Percentiles rank a stretch among this genome's conserved stretches.
phyloP scores from a whole-genome alignment of 37 sponge, comb jelly and placozoan genomes.

The Beroe ovata region DNA sequence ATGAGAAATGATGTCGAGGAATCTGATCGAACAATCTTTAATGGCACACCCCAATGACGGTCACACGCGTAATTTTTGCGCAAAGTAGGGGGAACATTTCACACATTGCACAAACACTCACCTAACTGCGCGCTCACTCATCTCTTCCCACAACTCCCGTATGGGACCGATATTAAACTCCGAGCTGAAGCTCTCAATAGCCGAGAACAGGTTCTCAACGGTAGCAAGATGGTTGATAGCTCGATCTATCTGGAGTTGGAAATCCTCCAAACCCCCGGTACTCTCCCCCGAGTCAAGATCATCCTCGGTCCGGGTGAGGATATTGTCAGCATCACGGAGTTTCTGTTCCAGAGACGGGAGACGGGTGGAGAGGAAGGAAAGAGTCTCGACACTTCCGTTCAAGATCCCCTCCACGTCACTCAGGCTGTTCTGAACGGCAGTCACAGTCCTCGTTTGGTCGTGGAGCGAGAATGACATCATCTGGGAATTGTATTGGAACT shows the following conservation, averaged over 20 bases:
- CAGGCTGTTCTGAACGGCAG: constrained; percentile 49
- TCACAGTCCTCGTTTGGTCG: neutral
- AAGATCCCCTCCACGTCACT: constrained; percentile 49
- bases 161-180: constrained; percentile 34
- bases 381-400: constrained; percentile 44
- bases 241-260: constrained; percentile 55
- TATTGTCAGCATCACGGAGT: constrained; percentile 23
- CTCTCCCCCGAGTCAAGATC: neutral
- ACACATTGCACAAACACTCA: too few relatives aligned
- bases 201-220: constrained; percentile 37
- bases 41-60: too few relatives aligned
- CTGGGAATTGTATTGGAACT: neutral
- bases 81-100: too few relatives aligned
- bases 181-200: constrained; percentile 62
- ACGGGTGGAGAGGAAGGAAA: constrained; percentile 38
- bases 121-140: constrained; percentile 6
- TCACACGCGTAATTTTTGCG: too few relatives aligned
- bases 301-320: constrained; percentile 14
- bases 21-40: too few relatives aligned
- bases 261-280: neutral
- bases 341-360: constrained; percentile 58
- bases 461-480: constrained; percentile 20
- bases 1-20: too few relatives aligned
- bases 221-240: constrained; percentile 30
- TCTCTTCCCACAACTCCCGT: constrained; percentile 11